Conservation (phyloP, 2,113 vertebrate genomes). For the Trinectes maculatus region DNA sequence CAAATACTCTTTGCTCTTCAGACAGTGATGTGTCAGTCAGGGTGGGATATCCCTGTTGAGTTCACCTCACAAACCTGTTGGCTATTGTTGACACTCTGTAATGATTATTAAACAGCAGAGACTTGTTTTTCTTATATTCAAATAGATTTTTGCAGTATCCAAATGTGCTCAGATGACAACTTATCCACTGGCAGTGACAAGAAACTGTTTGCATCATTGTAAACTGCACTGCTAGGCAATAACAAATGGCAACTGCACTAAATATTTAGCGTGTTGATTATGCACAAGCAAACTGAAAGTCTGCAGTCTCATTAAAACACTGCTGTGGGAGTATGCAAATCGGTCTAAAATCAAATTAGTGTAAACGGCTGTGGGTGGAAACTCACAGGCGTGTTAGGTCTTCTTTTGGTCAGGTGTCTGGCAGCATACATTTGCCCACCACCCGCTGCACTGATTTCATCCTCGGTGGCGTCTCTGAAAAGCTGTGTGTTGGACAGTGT, state of each 20-base stretch:
- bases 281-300: background rate
- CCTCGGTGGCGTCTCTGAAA: constrained; percentile 7
- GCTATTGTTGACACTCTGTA: background rate
- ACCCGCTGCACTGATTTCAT: constrained; percentile 6
- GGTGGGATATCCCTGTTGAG: background rate
- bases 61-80: background rate
- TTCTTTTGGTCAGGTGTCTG: constrained; percentile 23
- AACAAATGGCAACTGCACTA: background rate
- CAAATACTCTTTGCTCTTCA: constrained; percentile 9
- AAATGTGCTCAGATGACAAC: too few relatives aligned
- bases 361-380: background rate
- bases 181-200: background rate
- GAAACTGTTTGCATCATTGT: background rate
- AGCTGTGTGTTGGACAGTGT: background rate
- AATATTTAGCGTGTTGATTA: constrained; percentile 10
- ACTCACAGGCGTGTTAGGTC: background rate
- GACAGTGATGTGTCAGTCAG: constrained; percentile 4
- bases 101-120: too few relatives aligned
- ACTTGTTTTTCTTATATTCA: background rate
- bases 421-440: constrained; percentile 5
- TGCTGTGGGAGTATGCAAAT: background rate
- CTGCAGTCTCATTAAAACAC: background rate
- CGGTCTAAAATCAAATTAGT: background rate
- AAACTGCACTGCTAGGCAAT: background rate
- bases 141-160: too few relatives aligned